Conservation (phyloP, 2,888 invertebrate species). For the Ophioninae sp. region DNA sequence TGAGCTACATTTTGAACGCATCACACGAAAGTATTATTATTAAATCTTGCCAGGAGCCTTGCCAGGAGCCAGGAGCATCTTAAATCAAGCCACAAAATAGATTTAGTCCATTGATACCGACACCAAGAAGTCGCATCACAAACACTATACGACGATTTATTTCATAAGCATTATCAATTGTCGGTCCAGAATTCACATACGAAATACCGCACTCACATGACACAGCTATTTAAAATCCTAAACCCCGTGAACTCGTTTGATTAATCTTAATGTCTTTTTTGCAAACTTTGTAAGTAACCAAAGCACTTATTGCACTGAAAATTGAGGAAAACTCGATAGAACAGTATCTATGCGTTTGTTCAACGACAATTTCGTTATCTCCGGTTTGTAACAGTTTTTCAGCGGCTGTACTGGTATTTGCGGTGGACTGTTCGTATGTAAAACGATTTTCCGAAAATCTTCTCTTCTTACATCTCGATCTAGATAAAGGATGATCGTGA, state of each 20-base stretch:
- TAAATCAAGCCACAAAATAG: constrained; percentile 57
- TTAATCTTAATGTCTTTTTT: constrained; percentile 36
- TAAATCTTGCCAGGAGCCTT: no score
- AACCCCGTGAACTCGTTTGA: constrained; percentile 41
- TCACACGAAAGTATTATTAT: constrained; percentile 41
- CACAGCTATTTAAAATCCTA: constrained; percentile 43
- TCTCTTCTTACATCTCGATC: constrained; percentile 15
- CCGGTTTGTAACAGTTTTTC: constrained; percentile 31
- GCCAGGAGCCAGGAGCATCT: no score
- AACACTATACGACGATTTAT: constrained; percentile 45
- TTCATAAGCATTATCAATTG: constrained; percentile 52
- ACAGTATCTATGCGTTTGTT: constrained; percentile 40
- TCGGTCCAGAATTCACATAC: constrained; percentile 8
- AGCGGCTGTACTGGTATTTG: constrained; percentile 26
- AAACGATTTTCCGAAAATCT: neutral
- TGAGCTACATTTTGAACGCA: constrained; percentile 43
- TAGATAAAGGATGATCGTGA: constrained; percentile 35
- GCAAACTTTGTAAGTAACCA: constrained; percentile 36
- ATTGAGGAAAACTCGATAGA: constrained; percentile 41
- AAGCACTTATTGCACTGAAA: constrained; percentile 49
- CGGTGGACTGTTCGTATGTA: constrained; percentile 36
- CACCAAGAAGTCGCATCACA: constrained; percentile 51
- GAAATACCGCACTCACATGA: constrained; percentile 30
- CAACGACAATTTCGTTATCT: constrained; percentile 38
- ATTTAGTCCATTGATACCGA: constrained; percentile 63